Evolutionary conservation across 2,888 invertebrate genomes (phyloP).

Genomic region (Leucophenga montana): DNA sequence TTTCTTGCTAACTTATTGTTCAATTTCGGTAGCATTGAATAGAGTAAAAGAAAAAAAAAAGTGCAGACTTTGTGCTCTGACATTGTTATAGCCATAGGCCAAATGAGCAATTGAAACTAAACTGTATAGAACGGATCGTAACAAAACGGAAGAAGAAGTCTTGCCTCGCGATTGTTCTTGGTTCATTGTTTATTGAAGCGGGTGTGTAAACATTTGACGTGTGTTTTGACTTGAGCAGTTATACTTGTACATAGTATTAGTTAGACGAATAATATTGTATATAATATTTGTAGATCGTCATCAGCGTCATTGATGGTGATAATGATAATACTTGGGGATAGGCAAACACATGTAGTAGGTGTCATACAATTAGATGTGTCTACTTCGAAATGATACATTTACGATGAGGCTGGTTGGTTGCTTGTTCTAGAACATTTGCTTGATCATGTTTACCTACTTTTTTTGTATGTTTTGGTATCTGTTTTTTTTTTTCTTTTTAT

Average conservation of each 20-base stretch:
- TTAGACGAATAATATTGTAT: conserved; percentile 45
- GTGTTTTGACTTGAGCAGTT: conserved; percentile 65
- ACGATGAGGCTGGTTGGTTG: conserved; percentile 31
- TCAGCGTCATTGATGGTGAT: not conserved
- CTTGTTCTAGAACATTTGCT: conserved; percentile 33
- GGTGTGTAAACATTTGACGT: conserved; percentile 70
- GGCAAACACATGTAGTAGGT: conserved; percentile 52
- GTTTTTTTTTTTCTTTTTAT: conserved; percentile 52
- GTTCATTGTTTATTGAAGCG: conserved; percentile 39
- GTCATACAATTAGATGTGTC: conserved; percentile 41
- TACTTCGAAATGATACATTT: conserved; percentile 33
- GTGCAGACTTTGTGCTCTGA: conserved; percentile 19
- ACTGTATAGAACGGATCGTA: conserved; percentile 25
- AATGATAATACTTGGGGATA: conserved; percentile 47
- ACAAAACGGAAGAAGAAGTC: conserved; percentile 56
- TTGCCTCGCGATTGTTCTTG: conserved; percentile 27
- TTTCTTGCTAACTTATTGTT: not conserved
- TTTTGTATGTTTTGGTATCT: conserved; percentile 43
- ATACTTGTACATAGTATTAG: not conserved
- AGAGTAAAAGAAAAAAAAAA: not conserved
- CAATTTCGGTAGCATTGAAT: conserved; percentile 16
- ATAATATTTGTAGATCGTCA: conserved; percentile 42
- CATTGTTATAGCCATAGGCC: conserved; percentile 37
- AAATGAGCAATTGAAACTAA: conserved; percentile 24
- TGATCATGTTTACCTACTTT: conserved; percentile 63